phyloP scores from a whole-genome alignment of 2,113 vertebrate genomes.

The Limnothrissa miodon region DNA sequence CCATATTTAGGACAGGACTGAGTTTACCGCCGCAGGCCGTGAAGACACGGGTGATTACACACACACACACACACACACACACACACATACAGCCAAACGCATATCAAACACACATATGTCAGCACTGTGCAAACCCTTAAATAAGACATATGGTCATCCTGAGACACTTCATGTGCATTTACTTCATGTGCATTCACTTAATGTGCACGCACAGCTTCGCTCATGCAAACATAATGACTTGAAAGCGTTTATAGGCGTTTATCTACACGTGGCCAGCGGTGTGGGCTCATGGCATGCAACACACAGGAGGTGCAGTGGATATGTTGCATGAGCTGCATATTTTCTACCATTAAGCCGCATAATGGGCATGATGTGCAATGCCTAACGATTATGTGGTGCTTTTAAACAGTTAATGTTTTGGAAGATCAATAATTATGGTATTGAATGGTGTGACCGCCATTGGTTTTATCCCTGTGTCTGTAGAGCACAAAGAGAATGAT shows the following conservation, averaged over 20 bases:
- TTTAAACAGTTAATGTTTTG: not conserved
- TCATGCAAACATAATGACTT: not conserved
- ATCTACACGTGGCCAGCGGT: too few species aligned
- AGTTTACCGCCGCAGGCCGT: not conserved
- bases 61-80: not conserved
- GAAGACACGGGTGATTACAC: not conserved
- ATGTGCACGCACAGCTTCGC: constrained; percentile 1
- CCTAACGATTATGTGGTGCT: not conserved
- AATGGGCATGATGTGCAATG: not conserved
- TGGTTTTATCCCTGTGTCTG: constrained; percentile 20
- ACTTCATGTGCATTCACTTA: not conserved
- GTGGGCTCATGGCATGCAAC: not conserved
- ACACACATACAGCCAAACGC: not conserved
- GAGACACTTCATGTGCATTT: not conserved
- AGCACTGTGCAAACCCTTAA: not conserved
- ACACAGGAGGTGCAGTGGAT: not conserved
- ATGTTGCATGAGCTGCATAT: not conserved
- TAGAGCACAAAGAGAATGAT: not conserved
- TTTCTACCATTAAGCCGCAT: not conserved
- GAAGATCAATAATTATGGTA: constrained; percentile 29
- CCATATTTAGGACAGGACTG: not conserved
- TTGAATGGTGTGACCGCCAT: constrained; percentile 19
- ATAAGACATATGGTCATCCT: not conserved
- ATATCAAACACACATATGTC: not conserved
- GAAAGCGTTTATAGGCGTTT: not conserved